These are phyloP conservation scores for Drosophila busckii DNA, from an alignment of 1,140 invertebrate genomes.

Conservation along the genomic window DNA sequence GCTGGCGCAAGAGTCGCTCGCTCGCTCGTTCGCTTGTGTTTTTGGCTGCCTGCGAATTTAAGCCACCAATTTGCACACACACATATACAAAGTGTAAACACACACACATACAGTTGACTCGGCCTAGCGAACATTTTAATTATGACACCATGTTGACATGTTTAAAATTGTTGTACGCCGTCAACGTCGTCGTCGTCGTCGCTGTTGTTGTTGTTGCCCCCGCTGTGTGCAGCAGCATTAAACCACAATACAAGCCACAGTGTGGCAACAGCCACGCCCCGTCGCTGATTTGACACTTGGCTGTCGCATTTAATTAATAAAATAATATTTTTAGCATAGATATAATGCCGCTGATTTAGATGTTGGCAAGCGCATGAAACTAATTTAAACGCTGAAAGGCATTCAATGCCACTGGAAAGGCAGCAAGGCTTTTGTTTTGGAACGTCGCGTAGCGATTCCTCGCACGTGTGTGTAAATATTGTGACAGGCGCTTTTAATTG, in stretches of 20 bases:
- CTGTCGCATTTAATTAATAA: constrained; percentile 74
- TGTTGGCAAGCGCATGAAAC: constrained; percentile 20
- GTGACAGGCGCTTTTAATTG: constrained; percentile 59
- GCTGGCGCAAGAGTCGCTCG: too few relatives aligned
- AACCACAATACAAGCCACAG: constrained; percentile 61
- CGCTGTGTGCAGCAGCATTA: constrained; percentile 53
- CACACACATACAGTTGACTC: constrained; percentile 7
- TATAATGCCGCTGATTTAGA: constrained; percentile 58
- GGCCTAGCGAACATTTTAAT: constrained; percentile 69
- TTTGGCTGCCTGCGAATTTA: too few relatives aligned
- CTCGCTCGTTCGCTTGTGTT: too few relatives aligned
- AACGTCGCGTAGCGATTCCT: too few relatives aligned
- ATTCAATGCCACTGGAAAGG: too few relatives aligned
- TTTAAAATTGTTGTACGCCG: constrained; percentile 67
- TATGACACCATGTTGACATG: constrained; percentile 75
- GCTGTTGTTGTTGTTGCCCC: constrained; percentile 12
- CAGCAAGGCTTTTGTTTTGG: not conserved
- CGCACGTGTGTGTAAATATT: constrained; percentile 36
- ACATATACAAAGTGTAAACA: not conserved
- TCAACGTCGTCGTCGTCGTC: constrained; percentile 14
- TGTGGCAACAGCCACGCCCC: constrained; percentile 8
- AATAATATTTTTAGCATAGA: constrained; percentile 64
- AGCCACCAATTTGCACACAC: constrained; percentile 47
- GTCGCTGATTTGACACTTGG: constrained; percentile 67
- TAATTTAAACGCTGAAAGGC: too few relatives aligned